Evolutionary conservation across 2,888 invertebrate species (phyloP).

Genomic region (Cremastinae sp.): DNA sequence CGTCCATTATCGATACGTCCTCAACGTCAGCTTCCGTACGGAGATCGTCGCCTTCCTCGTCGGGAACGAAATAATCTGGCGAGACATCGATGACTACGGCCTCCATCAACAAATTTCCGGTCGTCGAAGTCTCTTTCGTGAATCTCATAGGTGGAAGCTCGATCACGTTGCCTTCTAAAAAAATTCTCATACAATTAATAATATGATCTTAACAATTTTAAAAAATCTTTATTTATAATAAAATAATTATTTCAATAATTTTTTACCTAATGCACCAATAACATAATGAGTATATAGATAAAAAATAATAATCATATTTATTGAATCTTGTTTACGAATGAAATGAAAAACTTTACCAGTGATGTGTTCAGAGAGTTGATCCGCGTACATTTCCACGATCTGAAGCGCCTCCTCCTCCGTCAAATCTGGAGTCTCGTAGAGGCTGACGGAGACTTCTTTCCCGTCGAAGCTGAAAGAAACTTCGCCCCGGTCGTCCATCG

Average conservation of each 20-base stretch:
- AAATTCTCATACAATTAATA: not conserved
- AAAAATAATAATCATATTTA: too few relatives aligned
- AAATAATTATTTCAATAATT: not conserved
- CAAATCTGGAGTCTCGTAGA: constrained; percentile 95
- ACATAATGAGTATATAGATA: too few relatives aligned
- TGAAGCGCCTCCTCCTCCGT: constrained; percentile 95
- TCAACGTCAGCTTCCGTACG: constrained; percentile 93
- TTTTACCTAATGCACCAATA: too few relatives aligned
- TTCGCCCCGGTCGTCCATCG: constrained; percentile 91
- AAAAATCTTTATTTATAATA: too few relatives aligned
- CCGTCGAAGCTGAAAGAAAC: constrained; percentile 95
- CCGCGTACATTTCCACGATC: constrained; percentile 96
- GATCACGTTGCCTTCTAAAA: constrained; percentile 89
- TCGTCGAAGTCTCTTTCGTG: constrained; percentile 93
- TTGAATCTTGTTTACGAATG: not conserved
- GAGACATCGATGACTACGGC: constrained; percentile 94
- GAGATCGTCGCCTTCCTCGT: constrained; percentile 91
- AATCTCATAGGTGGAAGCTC: constrained; percentile 93
- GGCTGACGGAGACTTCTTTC: constrained; percentile 93
- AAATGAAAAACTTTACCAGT: constrained; percentile 80
- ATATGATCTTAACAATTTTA: not conserved
- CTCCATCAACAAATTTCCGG: constrained; percentile 93
- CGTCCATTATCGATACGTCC: constrained; percentile 91
- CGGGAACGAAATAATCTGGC: constrained; percentile 90
- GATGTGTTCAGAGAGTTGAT: constrained; percentile 94